phyloP scores from a whole-genome alignment of 2,888 invertebrate species.

The Anaspis maculata region DNA sequence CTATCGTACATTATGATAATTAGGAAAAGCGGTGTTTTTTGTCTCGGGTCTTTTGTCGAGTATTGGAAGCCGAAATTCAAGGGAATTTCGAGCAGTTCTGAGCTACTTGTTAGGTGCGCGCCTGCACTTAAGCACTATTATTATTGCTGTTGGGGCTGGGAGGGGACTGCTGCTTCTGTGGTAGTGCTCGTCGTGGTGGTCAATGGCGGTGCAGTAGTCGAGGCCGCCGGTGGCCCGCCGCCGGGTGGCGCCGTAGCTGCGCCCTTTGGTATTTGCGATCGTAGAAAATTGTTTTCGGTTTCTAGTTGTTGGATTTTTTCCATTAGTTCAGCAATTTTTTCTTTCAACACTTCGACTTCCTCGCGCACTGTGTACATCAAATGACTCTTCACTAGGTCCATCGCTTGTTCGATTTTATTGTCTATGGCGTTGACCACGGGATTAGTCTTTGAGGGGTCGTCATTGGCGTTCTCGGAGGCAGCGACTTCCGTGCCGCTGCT shows the following conservation, averaged over 20 bases:
- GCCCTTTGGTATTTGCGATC: constrained; percentile 38
- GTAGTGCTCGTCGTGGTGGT: constrained; percentile 12
- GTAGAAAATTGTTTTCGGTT: constrained; percentile 59
- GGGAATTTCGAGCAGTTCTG: no score
- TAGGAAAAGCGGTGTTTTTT: not conserved
- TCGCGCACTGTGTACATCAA: constrained; percentile 71
- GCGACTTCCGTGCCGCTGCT: constrained; percentile 19
- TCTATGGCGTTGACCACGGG: constrained; percentile 59
- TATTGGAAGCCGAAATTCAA: no score
- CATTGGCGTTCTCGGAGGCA: constrained; percentile 25
- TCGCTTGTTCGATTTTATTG: constrained; percentile 74
- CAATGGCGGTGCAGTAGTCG: constrained; percentile 12
- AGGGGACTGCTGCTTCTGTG: no score
- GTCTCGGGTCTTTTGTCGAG: not conserved
- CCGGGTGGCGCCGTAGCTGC: constrained; percentile 10
- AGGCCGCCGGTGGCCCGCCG: constrained; percentile 4
- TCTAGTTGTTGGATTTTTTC: constrained; percentile 62
- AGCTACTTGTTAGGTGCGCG: no score
- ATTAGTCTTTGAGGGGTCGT: constrained; percentile 34
- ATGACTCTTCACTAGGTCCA: constrained; percentile 72
- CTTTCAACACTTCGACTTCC: constrained; percentile 67
- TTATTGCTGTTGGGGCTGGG: no score
- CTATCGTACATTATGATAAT: not conserved
- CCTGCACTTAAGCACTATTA: no score
- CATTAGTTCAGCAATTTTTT: constrained; percentile 64